Percentiles rank a stretch among this genome's conserved stretches.
Evolutionary conservation across 1,140 invertebrate genomes (phyloP).

Genomic region (Oreohelix idahoensis): DNA sequence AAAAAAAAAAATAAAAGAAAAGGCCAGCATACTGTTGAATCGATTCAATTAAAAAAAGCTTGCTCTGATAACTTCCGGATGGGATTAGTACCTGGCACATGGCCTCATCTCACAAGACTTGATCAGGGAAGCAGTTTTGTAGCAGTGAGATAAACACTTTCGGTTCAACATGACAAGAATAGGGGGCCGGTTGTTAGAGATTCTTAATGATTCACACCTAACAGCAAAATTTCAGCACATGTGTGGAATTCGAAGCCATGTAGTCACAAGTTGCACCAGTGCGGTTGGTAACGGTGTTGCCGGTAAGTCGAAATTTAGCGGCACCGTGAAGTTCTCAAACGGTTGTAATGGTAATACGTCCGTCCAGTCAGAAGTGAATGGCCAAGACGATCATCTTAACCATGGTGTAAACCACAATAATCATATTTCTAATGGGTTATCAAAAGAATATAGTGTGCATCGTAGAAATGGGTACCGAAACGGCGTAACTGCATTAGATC

Average conservation of each 20-base stretch:
- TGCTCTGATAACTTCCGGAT: background rate
- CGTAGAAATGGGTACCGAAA: background rate
- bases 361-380: background rate
- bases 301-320: background rate
- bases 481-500: background rate
- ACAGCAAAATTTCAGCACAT: conserved; percentile 44
- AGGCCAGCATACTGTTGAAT: too few species aligned
- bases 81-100: background rate
- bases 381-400: background rate
- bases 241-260: conserved; percentile 36
- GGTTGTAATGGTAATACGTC: background rate
- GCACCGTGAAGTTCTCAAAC: too few species aligned
- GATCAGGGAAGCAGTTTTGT: background rate
- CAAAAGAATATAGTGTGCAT: background rate
- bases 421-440: conserved; percentile 2
- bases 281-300: background rate
- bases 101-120: background rate
- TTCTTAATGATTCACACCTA: conserved; percentile 35
- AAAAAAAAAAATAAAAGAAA: too few species aligned
- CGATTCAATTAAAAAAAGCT: background rate
- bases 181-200: conserved; percentile 12
- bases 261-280: background rate
- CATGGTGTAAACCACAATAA: background rate
- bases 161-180: conserved; percentile 32
- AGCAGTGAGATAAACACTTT: background rate